Conservation (phyloP, 2,113 vertebrate species). For the Gobius niger region DNA sequence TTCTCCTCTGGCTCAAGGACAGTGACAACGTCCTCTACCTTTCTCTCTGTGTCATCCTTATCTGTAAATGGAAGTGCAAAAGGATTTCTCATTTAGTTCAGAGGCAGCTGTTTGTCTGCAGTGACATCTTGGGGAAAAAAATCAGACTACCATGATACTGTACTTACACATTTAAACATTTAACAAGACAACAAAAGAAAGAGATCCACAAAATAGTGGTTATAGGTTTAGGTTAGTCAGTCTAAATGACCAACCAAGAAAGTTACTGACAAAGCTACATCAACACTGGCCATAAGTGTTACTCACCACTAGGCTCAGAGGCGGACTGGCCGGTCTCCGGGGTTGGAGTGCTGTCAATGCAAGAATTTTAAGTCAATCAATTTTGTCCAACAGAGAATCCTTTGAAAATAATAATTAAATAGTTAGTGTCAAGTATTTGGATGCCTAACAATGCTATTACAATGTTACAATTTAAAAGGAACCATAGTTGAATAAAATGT, state of each 20-base stretch:
- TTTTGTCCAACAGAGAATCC: too few species aligned
- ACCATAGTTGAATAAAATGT: neutral
- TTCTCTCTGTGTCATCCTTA: neutral
- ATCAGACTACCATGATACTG: neutral
- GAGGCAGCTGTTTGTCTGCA: too few species aligned
- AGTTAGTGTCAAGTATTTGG: neutral
- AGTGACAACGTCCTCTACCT: slow-evolving; percentile 12
- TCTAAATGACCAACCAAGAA: neutral
- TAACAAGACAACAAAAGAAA: too few species aligned
- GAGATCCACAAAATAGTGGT: too few species aligned
- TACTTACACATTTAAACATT: too few species aligned
- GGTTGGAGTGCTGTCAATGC: slow-evolving; percentile 41
- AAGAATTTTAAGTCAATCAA: too few species aligned
- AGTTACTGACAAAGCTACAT: neutral
- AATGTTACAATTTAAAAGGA: neutral
- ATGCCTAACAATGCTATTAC: neutral
- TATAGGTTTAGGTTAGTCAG: neutral
- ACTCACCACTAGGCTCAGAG: slow-evolving; percentile 60
- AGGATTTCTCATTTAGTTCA: slow-evolving; percentile 13
- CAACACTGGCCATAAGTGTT: neutral
- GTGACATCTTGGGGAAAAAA: neutral
- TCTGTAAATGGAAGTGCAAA: slow-evolving; percentile 12
- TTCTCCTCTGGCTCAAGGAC: slow-evolving; percentile 35
- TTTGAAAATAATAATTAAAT: neutral
- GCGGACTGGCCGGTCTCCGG: slow-evolving; percentile 12